A percentile compares a stretch with the other conserved stretches of the same genome.
Evolutionary conservation across 2,797 vertebrate species (phyloP).

Genomic region (Staurois parvus): DNA sequence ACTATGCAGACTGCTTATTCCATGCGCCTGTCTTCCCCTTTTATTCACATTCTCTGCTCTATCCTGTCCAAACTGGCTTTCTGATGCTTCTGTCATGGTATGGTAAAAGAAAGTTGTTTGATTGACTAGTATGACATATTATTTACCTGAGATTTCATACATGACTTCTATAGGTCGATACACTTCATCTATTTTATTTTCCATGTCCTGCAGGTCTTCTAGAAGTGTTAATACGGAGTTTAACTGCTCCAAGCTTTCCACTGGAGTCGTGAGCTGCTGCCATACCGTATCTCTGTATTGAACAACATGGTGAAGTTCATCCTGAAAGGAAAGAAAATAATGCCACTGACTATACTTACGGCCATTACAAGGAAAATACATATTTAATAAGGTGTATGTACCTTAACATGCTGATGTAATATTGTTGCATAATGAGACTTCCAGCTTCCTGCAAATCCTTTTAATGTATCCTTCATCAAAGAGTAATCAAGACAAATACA

Average conservation of each 20-base stretch:
- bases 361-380: neutral
- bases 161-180: conserved; percentile 57
- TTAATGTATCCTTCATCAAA: conserved; percentile 46
- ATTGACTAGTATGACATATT: neutral
- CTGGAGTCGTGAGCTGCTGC: conserved; percentile 46
- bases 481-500: conserved; percentile 58
- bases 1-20: no score
- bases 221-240: conserved; percentile 47
- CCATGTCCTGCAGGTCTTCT: conserved; percentile 58
- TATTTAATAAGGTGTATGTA: neutral
- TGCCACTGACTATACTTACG: neutral
- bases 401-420: conserved; percentile 54
- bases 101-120: neutral
- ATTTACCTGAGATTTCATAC: conserved; percentile 57
- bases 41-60: no score
- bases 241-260: conserved; percentile 55
- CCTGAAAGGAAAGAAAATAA: conserved; percentile 21
- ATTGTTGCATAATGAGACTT: conserved; percentile 57
- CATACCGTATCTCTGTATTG: conserved; percentile 44
- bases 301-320: conserved; percentile 38
- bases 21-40: no score
- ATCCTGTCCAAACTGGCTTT: no score
- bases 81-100: neutral
- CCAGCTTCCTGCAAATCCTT: conserved; percentile 61
- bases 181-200: conserved; percentile 60